phyloP scores from a whole-genome alignment of 1,140 invertebrate species.

The Telenomus remus region DNA sequence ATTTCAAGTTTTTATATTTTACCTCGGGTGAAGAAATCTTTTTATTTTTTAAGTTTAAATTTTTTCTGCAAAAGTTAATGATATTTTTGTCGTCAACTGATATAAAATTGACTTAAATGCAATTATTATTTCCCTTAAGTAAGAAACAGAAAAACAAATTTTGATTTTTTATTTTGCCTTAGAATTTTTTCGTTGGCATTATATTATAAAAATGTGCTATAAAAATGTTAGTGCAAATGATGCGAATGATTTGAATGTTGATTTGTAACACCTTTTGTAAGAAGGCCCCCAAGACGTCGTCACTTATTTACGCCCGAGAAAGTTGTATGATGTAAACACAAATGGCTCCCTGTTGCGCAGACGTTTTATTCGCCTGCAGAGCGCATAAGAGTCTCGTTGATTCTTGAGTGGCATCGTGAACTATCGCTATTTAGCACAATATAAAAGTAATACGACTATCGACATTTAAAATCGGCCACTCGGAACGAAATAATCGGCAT shows the following conservation, averaged over 20 bases:
- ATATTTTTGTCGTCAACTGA: no score
- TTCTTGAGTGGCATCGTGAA: conserved; percentile 36
- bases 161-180: no score
- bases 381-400: conserved; percentile 17
- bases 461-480: conserved; percentile 34
- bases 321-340: conserved; percentile 63
- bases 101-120: no score
- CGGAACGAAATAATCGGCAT: conserved; percentile 47
- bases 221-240: neutral
- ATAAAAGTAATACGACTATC: conserved; percentile 46
- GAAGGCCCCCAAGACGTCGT: conserved; percentile 34
- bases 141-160: no score
- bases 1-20: no score
- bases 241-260: conserved; percentile 14
- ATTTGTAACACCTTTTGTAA: conserved; percentile 17
- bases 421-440: conserved; percentile 29
- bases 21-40: no score
- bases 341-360: conserved; percentile 60
- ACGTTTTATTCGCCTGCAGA: conserved; percentile 9
- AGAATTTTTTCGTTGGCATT: no score
- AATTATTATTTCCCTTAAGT: no score
- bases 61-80: no score
- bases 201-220: no score
- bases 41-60: no score
- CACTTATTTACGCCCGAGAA: conserved; percentile 63